These are phyloP conservation scores for Thymelicus lineola DNA, from an alignment of 2,888 invertebrate species.

Conservation along the genomic window DNA sequence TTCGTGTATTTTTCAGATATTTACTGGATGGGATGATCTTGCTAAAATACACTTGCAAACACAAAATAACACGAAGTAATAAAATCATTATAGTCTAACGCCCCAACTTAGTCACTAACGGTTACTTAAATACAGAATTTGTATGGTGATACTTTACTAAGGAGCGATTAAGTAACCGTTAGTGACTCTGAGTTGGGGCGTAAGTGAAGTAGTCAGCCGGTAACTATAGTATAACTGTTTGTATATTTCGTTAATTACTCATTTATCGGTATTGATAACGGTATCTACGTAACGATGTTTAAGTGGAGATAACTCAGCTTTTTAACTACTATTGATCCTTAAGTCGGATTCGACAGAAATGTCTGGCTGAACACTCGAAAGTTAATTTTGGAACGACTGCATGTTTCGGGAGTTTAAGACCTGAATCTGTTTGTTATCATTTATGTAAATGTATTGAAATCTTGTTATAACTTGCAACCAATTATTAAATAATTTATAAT, in stretches of 20 bases:
- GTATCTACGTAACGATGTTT: conserved; percentile 8
- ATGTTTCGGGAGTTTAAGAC: conserved; percentile 5
- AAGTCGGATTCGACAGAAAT: conserved; percentile 20
- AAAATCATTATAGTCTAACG: too few species aligned
- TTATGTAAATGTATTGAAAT: background rate
- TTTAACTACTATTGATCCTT: conserved; percentile 11
- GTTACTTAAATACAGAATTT: too few species aligned
- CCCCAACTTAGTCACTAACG: too few species aligned
- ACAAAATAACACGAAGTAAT: too few species aligned
- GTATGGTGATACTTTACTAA: too few species aligned
- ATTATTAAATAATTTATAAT: too few species aligned
- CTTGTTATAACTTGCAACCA: too few species aligned
- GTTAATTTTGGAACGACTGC: conserved; percentile 25
- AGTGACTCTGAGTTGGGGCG: too few species aligned
- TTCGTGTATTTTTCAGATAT: too few species aligned
- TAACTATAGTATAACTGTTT: conserved; percentile 3
- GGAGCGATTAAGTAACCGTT: too few species aligned
- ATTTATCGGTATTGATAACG: conserved; percentile 3
- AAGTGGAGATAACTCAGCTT: conserved; percentile 13
- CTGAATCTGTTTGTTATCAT: background rate
- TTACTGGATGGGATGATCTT: too few species aligned
- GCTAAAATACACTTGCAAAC: too few species aligned
- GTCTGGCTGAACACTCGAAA: conserved; percentile 20
- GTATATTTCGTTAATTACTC: conserved; percentile 7
- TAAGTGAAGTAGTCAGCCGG: background rate